These are phyloP conservation scores for Dasypolia templi DNA, from an alignment of 2,888 invertebrate species.

Conservation along the genomic window DNA sequence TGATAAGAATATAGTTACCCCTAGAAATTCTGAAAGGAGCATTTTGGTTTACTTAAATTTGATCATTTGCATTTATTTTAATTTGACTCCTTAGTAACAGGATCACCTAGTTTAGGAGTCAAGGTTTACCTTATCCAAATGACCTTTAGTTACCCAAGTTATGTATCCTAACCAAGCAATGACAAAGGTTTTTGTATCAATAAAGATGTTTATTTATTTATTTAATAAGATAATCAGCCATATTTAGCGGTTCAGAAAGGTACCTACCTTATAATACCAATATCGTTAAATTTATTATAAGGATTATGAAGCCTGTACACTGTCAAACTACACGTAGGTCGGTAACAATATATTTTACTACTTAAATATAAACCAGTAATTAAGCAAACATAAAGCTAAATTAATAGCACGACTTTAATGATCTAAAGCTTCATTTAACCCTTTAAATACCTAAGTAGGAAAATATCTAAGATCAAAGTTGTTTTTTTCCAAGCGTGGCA, in stretches of 20 bases:
- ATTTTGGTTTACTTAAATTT: neutral
- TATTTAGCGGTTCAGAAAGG: neutral
- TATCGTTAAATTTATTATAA: neutral
- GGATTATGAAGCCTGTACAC: neutral
- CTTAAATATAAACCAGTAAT: neutral
- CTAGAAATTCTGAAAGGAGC: neutral
- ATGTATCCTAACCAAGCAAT: too few relatives aligned
- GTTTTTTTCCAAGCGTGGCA: constrained; percentile 57
- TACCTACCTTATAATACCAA: neutral
- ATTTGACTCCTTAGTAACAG: too few relatives aligned
- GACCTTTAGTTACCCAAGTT: too few relatives aligned
- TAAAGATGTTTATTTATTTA: too few relatives aligned
- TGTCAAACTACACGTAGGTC: neutral
- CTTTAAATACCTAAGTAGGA: constrained; percentile 29
- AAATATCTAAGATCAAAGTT: constrained; percentile 52
- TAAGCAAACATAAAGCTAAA: constrained; percentile 1
- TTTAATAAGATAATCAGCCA: neutral
- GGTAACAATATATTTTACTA: neutral
- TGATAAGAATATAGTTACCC: too few relatives aligned
- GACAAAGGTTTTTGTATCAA: too few relatives aligned
- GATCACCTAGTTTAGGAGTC: too few relatives aligned
- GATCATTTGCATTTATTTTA: too few relatives aligned
- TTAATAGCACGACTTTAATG: neutral
- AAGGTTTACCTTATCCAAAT: too few relatives aligned
- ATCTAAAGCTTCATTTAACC: constrained; percentile 12